A percentile compares a stretch with the other conserved stretches of the same genome.
Evolutionary conservation across 1,140 invertebrate genomes (phyloP).

Genomic region (Euura lappo): DNA sequence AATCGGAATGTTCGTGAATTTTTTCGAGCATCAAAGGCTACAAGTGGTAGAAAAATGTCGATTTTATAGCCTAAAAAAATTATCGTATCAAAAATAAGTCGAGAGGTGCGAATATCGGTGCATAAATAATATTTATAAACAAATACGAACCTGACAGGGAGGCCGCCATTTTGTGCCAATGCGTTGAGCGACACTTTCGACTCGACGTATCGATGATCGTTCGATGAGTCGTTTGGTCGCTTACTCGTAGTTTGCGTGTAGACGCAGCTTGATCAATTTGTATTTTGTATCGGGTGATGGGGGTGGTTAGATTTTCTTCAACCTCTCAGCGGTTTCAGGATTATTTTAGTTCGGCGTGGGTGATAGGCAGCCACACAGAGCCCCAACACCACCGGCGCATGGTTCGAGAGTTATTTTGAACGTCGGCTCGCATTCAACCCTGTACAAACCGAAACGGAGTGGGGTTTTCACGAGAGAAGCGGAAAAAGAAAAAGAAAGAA

Average conservation of each 20-base stretch:
- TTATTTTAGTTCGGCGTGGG: not conserved
- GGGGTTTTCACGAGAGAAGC: not conserved
- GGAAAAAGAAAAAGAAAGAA: not conserved
- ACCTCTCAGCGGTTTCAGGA: not conserved
- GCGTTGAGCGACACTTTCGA: not conserved
- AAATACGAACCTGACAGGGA: conserved; percentile 6
- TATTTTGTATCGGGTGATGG: not conserved
- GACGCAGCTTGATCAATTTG: not conserved
- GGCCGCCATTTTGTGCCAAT: not conserved
- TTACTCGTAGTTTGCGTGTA: too few relatives aligned
- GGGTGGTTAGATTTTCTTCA: not conserved
- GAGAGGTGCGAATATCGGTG: too few relatives aligned
- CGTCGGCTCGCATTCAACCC: not conserved
- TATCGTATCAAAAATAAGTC: too few relatives aligned
- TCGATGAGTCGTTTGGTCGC: too few relatives aligned
- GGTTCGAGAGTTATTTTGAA: not conserved
- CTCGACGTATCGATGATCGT: not conserved
- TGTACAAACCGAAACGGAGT: not conserved
- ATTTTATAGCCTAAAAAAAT: too few relatives aligned
- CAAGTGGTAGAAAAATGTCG: too few relatives aligned
- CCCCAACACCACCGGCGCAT: not conserved
- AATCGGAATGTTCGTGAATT: too few relatives aligned
- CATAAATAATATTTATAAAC: not conserved
- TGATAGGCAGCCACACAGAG: not conserved
- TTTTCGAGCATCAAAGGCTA: too few relatives aligned